Evolutionary conservation across 1,140 invertebrate genomes (phyloP), one percentile per base, ranked within the genome.

Genomic region (Capitella teleta): DNA sequence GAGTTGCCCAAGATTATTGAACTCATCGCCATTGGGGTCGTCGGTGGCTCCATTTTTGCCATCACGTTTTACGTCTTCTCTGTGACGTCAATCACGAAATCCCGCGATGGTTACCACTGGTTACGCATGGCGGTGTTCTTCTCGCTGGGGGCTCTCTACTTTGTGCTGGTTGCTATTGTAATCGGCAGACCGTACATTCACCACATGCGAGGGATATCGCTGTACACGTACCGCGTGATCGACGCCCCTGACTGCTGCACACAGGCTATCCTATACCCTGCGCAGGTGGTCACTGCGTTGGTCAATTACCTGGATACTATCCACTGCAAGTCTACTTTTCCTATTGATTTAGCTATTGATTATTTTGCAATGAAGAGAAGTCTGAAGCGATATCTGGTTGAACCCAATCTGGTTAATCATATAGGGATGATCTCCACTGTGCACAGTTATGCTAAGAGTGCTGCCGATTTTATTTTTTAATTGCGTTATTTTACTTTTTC

Each of bases 371-470:
- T 25, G 8, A 26, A 19, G 28, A 19, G 19, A 3, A 26, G 28
- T 6, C 19, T 3, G 16, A 45, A 16, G 18, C 18, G 19, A 18
- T 21, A 24, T 10, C 23, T 45, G 23, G 43, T 45, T 19, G 19
- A 45, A 25, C 43, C 43, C 18, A 45, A 45, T 25, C 23, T 45
- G 14, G 43, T 45, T 26, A 28, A 3, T 25, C 43, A 45, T 24
- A 24, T 45, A 25, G 43, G 43, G 5, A 21, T 45, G 6, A 28
- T 45, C 5, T 45, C 43, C 18, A 26, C 43, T 19, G 16, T 45
- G 28, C n/a, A n/a, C n/a, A n/a, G n/a, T n/a, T n/a, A n/a, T n/a
- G n/a, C n/a, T n/a, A n/a, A n/a, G n/a, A n/a, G n/a, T n/a, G n/a
- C n/a, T n/a, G n/a, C n/a, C n/a, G n/a, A n/a, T n/a, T n/a, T n/a